These are phyloP conservation scores for Hemibagrus guttatus DNA, from an alignment of 2,797 vertebrate genomes.

Conservation along the genomic window DNA sequence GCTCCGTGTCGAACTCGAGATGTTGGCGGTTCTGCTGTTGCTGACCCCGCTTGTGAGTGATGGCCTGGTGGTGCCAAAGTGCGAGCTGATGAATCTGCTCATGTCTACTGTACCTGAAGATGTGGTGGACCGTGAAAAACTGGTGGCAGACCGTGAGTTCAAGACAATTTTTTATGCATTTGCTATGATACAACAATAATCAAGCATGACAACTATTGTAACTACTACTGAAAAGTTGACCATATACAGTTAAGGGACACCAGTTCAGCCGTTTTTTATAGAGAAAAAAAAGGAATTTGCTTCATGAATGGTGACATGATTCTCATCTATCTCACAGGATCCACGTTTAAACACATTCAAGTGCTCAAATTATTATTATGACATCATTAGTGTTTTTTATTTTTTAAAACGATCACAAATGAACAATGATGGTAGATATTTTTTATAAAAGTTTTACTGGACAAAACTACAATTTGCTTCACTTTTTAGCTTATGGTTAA, in stretches of 20 bases:
- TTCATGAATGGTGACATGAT: no score
- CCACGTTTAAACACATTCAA: background rate
- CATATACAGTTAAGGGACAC: background rate
- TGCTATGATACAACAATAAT: background rate
- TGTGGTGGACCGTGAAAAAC: accelerated
- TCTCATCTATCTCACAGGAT: background rate
- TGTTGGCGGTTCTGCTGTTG: slow-evolving; percentile 51
- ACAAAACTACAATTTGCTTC: background rate
- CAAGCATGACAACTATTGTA: background rate
- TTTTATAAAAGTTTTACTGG: background rate
- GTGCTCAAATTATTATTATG: background rate
- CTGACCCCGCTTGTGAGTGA: slow-evolving; percentile 49
- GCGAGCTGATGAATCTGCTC: slow-evolving; percentile 51
- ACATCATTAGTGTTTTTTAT: no score
- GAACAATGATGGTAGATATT: background rate
- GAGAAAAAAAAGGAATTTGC: background rate
- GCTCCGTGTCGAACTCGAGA: slow-evolving; percentile 51
- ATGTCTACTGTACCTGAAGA: accelerated
- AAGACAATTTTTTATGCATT: background rate
- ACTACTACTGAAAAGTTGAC: background rate
- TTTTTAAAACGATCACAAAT: background rate
- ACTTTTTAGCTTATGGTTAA: background rate
- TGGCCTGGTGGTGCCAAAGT: slow-evolving; percentile 44
- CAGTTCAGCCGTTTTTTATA: background rate
- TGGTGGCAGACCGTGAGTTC: slow-evolving; percentile 46